A percentile compares a stretch with the other conserved stretches of the same genome.
phyloP scores from a whole-genome alignment of 2,797 vertebrate species.

The Centropyge bicolor region DNA sequence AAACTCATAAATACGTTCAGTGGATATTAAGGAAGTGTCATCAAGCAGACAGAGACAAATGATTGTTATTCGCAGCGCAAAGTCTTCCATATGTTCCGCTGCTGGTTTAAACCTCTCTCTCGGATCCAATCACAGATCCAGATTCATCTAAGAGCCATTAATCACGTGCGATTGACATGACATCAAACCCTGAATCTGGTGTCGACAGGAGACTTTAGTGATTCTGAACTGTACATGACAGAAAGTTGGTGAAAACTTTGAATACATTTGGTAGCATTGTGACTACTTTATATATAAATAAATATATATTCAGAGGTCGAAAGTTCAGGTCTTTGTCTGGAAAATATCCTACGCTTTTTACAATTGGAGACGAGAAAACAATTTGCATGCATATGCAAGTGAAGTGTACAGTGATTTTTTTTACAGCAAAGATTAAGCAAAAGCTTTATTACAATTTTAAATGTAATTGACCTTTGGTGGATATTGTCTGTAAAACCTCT shows the following conservation, averaged over 20 bases:
- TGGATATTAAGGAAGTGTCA: conserved; percentile 53
- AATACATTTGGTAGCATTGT: no score
- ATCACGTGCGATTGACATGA: background rate
- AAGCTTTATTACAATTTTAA: background rate
- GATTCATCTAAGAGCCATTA: background rate
- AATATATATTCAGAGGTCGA: no score
- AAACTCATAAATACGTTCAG: conserved; percentile 54
- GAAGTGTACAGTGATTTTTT: no score
- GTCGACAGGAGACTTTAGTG: background rate
- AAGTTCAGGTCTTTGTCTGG: no score
- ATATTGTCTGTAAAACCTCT: background rate
- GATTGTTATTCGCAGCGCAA: conserved; percentile 43
- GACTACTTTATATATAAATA: no score
- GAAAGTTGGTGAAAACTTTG: no score
- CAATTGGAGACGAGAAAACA: no score
- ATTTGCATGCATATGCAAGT: no score
- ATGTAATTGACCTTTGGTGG: background rate
- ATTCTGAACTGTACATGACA: background rate
- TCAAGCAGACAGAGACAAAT: conserved; percentile 68
- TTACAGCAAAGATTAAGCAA: background rate
- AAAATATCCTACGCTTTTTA: no score
- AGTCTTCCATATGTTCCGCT: conserved; percentile 40
- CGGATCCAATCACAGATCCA: conserved; percentile 2
- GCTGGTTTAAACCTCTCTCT: conserved; percentile 23
- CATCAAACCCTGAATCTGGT: background rate